Evolutionary conservation across 2,113 vertebrate genomes (phyloP).

Genomic region (Cyrtonyx montezumae): DNA sequence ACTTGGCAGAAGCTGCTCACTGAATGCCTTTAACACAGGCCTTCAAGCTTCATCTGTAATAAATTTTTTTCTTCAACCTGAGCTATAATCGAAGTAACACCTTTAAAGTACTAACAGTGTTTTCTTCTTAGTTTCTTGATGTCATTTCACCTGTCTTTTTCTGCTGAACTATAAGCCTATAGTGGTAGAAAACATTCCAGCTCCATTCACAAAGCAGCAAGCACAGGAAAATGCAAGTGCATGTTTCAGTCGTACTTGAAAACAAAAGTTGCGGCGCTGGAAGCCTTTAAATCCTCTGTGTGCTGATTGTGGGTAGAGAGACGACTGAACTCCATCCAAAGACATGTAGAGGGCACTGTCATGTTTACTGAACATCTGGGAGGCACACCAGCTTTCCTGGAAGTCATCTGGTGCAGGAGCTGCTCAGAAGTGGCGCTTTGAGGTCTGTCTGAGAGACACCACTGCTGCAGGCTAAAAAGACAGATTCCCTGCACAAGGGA

Average conservation of each 20-base stretch:
- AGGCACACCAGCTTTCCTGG: slow-evolving; percentile 1
- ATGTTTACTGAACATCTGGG: slow-evolving; percentile 49
- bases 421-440: slow-evolving; percentile 3
- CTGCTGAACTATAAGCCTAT: neutral
- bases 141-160: neutral
- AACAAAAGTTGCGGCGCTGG: neutral
- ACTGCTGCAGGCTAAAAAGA: neutral
- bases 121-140: neutral
- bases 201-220: neutral
- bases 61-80: neutral
- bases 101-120: neutral
- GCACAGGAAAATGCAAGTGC: neutral
- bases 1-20: neutral
- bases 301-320: neutral
- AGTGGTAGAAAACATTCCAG: neutral
- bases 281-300: slow-evolving; percentile 38
- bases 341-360: neutral
- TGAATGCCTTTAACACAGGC: neutral
- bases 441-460: neutral
- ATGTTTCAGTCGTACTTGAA: neutral
- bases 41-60: neutral
- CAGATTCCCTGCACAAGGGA: neutral
- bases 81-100: neutral
- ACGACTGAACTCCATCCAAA: slow-evolving; percentile 30
- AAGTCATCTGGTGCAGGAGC: slow-evolving; percentile 5